Evolutionary conservation across 2,797 vertebrate genomes (phyloP).

Genomic region (Sebastes alutus): DNA sequence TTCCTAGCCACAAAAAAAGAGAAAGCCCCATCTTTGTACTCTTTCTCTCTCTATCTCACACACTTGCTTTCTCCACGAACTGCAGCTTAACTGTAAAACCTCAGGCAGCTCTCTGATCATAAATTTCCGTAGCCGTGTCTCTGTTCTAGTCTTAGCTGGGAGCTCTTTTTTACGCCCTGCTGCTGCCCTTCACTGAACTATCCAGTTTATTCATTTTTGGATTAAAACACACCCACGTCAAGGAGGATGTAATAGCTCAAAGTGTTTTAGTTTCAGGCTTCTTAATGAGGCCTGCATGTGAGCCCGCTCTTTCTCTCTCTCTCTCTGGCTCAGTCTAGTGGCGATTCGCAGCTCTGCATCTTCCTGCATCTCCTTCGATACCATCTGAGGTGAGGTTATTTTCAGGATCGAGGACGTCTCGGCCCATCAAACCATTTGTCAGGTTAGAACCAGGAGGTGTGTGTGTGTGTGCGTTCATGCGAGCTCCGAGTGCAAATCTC

Average conservation of each 20-base stretch:
- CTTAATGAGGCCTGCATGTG: background rate
- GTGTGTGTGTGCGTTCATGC: slow-evolving; percentile 22
- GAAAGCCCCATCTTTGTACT: slow-evolving; percentile 13
- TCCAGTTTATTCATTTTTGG: background rate
- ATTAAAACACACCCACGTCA: slow-evolving; percentile 4
- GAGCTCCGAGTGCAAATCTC: slow-evolving; percentile 33
- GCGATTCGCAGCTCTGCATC: slow-evolving; percentile 6
- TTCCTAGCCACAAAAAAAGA: slow-evolving; percentile 20
- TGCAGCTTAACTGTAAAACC: slow-evolving; percentile 73
- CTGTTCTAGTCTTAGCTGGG: slow-evolving; percentile 49
- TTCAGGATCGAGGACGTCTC: slow-evolving; percentile 37
- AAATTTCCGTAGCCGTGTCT: slow-evolving; percentile 63
- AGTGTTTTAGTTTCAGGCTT: background rate
- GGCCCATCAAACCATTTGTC: slow-evolving; percentile 51
- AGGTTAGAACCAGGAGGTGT: slow-evolving; percentile 57
- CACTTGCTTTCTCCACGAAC: slow-evolving; percentile 21
- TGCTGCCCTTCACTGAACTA: slow-evolving; percentile 9
- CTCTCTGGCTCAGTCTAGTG: slow-evolving; percentile 39
- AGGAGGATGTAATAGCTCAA: slow-evolving; percentile 2
- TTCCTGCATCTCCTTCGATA: background rate
- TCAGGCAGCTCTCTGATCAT: slow-evolving; percentile 70
- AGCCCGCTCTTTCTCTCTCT: background rate
- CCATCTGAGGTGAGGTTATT: slow-evolving; percentile 65
- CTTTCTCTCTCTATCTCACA: background rate
- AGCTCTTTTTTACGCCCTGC: slow-evolving; percentile 13